phyloP scores from a whole-genome alignment of 1,140 invertebrate genomes.

The Temnothorax longispinosus region DNA sequence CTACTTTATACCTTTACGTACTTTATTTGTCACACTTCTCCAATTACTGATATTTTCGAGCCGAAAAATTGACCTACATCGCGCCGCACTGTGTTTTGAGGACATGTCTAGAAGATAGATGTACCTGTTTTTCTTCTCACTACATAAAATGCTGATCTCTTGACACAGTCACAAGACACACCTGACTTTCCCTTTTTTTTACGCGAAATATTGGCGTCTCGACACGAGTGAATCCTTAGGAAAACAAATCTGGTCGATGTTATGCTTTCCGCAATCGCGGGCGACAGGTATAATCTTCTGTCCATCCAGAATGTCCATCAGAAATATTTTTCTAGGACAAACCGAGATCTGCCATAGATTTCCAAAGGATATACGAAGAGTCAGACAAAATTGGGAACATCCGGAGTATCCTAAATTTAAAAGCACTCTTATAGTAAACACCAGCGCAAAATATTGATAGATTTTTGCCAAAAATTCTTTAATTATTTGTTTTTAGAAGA shows the following conservation, averaged over 20 bases:
- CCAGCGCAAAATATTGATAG: background rate
- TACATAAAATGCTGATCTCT: conserved; percentile 57
- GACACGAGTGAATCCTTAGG: conserved; percentile 48
- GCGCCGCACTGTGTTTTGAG: conserved; percentile 16
- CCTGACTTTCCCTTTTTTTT: conserved; percentile 22
- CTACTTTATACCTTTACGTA: background rate
- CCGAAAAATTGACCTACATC: conserved; percentile 19
- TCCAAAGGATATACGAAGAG: background rate
- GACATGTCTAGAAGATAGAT: conserved; percentile 32
- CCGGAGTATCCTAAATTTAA: conserved; percentile 12
- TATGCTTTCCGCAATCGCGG: conserved; percentile 24
- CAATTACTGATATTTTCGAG: background rate
- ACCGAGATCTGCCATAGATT: conserved; percentile 6
- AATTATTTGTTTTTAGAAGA: background rate
- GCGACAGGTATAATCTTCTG: conserved; percentile 53
- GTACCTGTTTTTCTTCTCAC: conserved; percentile 15
- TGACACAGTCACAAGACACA: background rate
- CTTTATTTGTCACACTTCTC: background rate
- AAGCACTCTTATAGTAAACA: background rate
- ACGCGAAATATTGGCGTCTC: conserved; percentile 62
- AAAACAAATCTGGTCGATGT: conserved; percentile 59
- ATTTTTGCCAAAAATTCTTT: background rate
- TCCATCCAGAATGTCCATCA: conserved; percentile 9
- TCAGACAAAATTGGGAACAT: background rate
- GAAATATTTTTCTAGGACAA: conserved; percentile 62